Base-by-base conservation (phyloP, 2,797 vertebrate genomes). In the Halcyon leucocephala region DNA sequence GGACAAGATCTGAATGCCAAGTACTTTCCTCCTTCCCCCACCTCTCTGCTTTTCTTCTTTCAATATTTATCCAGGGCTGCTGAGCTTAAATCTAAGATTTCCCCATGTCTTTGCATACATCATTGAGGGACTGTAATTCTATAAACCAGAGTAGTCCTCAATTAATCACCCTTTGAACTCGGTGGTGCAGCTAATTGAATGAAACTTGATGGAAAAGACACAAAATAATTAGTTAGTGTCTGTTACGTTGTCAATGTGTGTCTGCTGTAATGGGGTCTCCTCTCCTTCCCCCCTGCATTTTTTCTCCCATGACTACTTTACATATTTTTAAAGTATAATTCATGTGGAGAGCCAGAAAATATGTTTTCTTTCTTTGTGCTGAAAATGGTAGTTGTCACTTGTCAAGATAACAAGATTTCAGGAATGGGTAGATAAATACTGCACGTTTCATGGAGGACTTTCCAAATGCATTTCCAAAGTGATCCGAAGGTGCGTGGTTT, bases 111-210 rank as follows among this genome's bases (percentile, higher is more conserved):
- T 91, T 89, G 46, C 77, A 33, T 88, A 35, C 71, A 87, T 96
- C 89, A 64, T 5, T 85, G 86, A 82, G 67, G 55, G 44, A 51
- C 80, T 72, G 37, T 78, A 93, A 93, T 97, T 90, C 83, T 57
- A 12, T 87, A 78, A 44, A 86, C 46, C n/a, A 57, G 95, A 95
- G 84, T 21, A 89, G 79, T 67, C 76, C 60, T 95, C 93, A 94
- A 64, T 96, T 93, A 96, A 95, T 97, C 95, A 97, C 95, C 96
- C 97, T 97, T 97, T 97, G 95, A 98, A 98, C 93, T 93, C 52
- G 77, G 55, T 8, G 2, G 52, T 89, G 67, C 69, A 93, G 74
- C 69, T 97, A 97, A 97, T 97, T 97, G 96, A 97, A 96, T 65
- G 60, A 93, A 97, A 94, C 79, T 97, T 90, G 44, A 90, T 97